Percentiles rank a stretch among this genome's conserved stretches.
These are phyloP conservation scores for Phocides pigmalion DNA, from an alignment of 1,140 invertebrate genomes.

Conservation along the genomic window DNA sequence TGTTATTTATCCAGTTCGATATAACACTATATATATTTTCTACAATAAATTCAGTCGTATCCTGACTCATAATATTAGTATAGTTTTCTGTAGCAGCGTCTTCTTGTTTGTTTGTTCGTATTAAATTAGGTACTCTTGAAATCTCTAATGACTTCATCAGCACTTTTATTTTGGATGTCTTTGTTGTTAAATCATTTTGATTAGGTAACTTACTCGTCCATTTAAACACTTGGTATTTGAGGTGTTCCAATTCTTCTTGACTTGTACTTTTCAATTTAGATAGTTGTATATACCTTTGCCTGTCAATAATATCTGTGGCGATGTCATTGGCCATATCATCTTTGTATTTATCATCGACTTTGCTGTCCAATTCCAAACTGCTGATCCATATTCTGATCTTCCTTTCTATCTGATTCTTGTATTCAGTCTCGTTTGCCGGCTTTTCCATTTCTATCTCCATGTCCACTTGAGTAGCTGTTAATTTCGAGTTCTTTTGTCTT, in stretches of 20 bases:
- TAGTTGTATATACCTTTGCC: conserved; percentile 46
- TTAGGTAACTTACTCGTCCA: conserved; percentile 40
- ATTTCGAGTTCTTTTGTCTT: background rate
- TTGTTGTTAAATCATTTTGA: conserved; percentile 29
- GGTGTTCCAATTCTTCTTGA: conserved; percentile 47
- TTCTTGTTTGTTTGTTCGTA: background rate
- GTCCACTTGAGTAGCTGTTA: conserved; percentile 11
- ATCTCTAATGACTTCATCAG: conserved; percentile 9
- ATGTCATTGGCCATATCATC: conserved; percentile 37
- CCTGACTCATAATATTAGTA: conserved; percentile 15
- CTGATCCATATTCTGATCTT: conserved; percentile 18
- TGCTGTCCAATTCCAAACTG: conserved; percentile 19
- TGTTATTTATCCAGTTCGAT: conserved; percentile 11
- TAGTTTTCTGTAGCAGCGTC: background rate
- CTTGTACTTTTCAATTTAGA: conserved; percentile 31
- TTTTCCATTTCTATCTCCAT: background rate
- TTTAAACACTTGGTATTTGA: conserved; percentile 56
- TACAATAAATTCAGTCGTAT: conserved; percentile 11
- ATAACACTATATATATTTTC: conserved; percentile 17
- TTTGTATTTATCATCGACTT: conserved; percentile 28
- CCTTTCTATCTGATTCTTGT: conserved; percentile 12
- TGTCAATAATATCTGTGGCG: conserved; percentile 43
- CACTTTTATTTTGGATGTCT: conserved; percentile 19
- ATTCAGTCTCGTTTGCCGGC: background rate
- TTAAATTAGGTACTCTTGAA: background rate